These are phyloP conservation scores for Apodemia mormo DNA, from an alignment of 2,888 invertebrate genomes.

Conservation along the genomic window DNA sequence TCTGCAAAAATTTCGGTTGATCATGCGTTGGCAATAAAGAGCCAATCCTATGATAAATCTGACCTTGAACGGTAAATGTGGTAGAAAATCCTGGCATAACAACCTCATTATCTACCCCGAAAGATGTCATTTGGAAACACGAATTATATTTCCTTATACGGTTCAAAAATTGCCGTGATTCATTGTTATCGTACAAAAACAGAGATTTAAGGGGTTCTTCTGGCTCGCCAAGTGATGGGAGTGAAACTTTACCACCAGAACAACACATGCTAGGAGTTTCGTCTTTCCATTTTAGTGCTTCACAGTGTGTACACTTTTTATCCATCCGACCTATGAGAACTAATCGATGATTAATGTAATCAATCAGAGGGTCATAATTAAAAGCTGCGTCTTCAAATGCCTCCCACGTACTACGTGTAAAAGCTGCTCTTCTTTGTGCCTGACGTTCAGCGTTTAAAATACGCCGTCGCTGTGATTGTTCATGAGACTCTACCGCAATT, in stretches of 20 bases:
- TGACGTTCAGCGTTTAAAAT: background rate
- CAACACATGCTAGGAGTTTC: slow-evolving; percentile 40
- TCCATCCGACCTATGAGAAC: slow-evolving; percentile 26
- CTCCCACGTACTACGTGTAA: no score
- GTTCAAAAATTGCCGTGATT: slow-evolving; percentile 23
- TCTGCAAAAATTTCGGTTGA: slow-evolving; percentile 44
- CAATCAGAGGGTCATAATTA: slow-evolving; percentile 4
- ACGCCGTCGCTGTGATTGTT: background rate
- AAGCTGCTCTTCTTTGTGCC: background rate
- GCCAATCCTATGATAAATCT: slow-evolving; percentile 44
- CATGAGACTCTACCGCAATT: no score
- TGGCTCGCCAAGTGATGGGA: slow-evolving; percentile 37
- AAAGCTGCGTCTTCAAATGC: no score
- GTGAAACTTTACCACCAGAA: slow-evolving; percentile 33
- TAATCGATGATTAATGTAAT: slow-evolving; percentile 8
- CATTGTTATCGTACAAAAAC: background rate
- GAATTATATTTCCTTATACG: slow-evolving; percentile 25
- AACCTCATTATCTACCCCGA: slow-evolving; percentile 38
- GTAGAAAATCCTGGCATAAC: slow-evolving; percentile 40
- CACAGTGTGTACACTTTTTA: slow-evolving; percentile 34
- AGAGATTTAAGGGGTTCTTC: slow-evolving; percentile 32
- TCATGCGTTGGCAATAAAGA: slow-evolving; percentile 40
- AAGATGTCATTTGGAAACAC: slow-evolving; percentile 41
- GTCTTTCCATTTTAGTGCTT: slow-evolving; percentile 39
- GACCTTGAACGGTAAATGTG: slow-evolving; percentile 44